These are phyloP conservation scores for Drosophila picticornis DNA, from an alignment of 2,888 invertebrate genomes.

Conservation along the genomic window DNA sequence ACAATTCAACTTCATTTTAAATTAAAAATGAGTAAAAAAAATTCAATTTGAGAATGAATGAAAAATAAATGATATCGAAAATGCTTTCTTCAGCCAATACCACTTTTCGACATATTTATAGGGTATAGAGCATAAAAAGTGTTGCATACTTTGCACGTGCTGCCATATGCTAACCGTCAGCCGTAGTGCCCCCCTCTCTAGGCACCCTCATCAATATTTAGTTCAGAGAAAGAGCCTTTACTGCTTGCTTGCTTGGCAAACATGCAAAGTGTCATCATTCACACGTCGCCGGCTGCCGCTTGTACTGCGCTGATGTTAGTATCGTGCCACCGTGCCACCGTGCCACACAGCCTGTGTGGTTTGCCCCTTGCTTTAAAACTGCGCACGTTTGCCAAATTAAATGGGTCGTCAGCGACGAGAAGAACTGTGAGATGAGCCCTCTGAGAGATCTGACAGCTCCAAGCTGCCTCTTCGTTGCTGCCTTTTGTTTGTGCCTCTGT, in stretches of 20 bases:
- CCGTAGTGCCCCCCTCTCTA: slow-evolving; percentile 12
- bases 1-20: neutral
- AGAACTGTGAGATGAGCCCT: slow-evolving; percentile 30
- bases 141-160: slow-evolving; percentile 78
- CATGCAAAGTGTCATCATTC: slow-evolving; percentile 82
- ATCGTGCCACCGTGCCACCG: slow-evolving; percentile 6
- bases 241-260: slow-evolving; percentile 72
- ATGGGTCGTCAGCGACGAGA: slow-evolving; percentile 70
- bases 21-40: neutral
- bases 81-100: neutral
- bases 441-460: slow-evolving; percentile 13
- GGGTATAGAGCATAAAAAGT: slow-evolving; percentile 49
- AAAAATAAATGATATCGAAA: neutral
- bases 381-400: slow-evolving; percentile 82
- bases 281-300: slow-evolving; percentile 68
- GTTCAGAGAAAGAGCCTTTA: slow-evolving; percentile 55
- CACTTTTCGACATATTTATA: neutral
- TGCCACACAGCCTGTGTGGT: slow-evolving; percentile 32
- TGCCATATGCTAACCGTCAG: slow-evolving; percentile 48
- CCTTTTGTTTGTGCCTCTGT: slow-evolving; percentile 44
- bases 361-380: slow-evolving; percentile 69
- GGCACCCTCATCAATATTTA: slow-evolving; percentile 78
- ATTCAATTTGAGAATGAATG: no score
- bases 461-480: slow-evolving; percentile 52
- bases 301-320: slow-evolving; percentile 17